Percentiles rank a stretch among this genome's conserved stretches.
Conservation (phyloP, 2,797 vertebrate genomes). For the Babyrousa celebensis region DNA sequence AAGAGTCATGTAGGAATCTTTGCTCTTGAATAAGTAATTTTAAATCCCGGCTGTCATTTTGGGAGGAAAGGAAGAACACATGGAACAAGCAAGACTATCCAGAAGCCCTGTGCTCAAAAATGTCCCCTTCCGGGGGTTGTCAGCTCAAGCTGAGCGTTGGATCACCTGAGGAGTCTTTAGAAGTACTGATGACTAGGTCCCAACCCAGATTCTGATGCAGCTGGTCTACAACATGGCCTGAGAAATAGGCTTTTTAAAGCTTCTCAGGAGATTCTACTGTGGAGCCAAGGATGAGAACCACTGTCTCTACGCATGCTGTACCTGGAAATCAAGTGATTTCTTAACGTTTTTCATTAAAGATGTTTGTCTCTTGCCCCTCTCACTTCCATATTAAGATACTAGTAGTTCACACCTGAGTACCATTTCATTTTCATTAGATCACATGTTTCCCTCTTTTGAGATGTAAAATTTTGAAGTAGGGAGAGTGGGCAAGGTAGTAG, state of each 20-base stretch:
- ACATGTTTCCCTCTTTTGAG: neutral
- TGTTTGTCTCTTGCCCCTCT: neutral
- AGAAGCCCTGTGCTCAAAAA: constrained; percentile 36
- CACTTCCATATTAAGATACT: neutral
- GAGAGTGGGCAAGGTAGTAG: neutral
- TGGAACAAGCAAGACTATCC: neutral
- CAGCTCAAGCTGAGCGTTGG: neutral
- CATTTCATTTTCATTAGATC: constrained; percentile 41
- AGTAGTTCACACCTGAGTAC: neutral
- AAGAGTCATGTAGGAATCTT: neutral
- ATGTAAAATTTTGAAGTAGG: constrained; percentile 8
- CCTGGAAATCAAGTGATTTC: constrained; percentile 1
- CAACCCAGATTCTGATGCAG: neutral
- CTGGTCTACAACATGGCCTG: neutral
- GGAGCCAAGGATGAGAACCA: neutral
- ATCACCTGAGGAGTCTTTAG: neutral
- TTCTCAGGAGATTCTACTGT: constrained; percentile 21
- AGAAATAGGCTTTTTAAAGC: neutral
- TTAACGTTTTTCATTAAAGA: constrained; percentile 46
- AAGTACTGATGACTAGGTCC: neutral
- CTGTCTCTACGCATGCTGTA: neutral
- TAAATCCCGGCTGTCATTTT: neutral
- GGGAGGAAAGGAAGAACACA: neutral
- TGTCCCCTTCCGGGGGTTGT: neutral
- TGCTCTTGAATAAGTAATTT: neutral